Evolutionary conservation across 2,797 vertebrate genomes (phyloP).

Genomic region (Parauchenoglanis punctatus): DNA sequence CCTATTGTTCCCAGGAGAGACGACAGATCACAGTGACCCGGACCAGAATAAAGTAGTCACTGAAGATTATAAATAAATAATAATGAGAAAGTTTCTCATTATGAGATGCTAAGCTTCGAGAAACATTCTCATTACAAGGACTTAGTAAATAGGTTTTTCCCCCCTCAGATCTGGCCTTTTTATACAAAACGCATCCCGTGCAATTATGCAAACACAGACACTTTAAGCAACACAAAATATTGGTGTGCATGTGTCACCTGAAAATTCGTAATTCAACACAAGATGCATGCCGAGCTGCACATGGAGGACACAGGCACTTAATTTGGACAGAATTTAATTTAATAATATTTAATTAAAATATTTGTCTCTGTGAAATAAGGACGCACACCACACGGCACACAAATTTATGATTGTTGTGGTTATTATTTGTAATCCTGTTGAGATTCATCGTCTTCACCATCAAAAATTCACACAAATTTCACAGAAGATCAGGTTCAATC

Average conservation of each 20-base stretch:
- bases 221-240: background rate
- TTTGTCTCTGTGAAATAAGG: background rate
- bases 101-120: background rate
- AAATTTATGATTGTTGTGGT: background rate
- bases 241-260: background rate
- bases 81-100: background rate
- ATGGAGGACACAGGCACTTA: background rate
- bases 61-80: slow-evolving; percentile 4
- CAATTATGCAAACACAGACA: slow-evolving; percentile 11
- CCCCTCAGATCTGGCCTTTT: background rate
- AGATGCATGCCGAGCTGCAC: background rate
- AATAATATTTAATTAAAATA: background rate
- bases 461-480: background rate
- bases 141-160: background rate
- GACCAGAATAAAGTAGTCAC: background rate
- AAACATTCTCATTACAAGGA: background rate
- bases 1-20: background rate
- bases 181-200: background rate
- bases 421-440: background rate
- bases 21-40: background rate
- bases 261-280: background rate
- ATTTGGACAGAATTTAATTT: background rate
- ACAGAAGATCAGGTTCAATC: background rate
- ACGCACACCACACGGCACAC: background rate
- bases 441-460: background rate